Base-by-base conservation (phyloP, 37 sponge, comb jelly and placozoan genomes). In the Chondrilla cf. caribensis region DNA sequence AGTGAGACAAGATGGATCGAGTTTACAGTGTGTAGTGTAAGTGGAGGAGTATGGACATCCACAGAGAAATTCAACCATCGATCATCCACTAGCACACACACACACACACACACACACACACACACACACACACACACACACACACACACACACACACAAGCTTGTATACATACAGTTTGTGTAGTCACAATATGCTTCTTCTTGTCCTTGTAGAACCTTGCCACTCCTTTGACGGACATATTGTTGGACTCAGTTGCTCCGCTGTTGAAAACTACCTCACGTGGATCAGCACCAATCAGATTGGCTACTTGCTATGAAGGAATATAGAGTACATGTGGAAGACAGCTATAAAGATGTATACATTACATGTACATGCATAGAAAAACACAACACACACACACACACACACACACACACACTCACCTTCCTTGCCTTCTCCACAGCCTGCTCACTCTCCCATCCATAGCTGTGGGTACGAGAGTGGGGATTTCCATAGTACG, bases 161-260 rank as follows among this genome's bases (percentile, higher is more conserved):
- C 51, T 14, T 11, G 11, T 47, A 11, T 11, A 47, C 51, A 47
- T 11, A 47, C 51, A 21, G 95, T 99, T 47, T 96, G 97, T 25
- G 93, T 89, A 2, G 99, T 99, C 57, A 99, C 89, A 58, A 99
- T 86, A 81, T 99, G 99, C 28, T 84, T 88, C 93, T 96, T 99
- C 85, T 88, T 94, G n/a, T 81, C 71, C 58, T 83, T 66, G 89
- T 99, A 99, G 86, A 99, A 99, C 26, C 85, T 78, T 54, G 84
- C 95, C 3, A 94, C 88, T 21, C 96, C 96, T 84, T 93, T 93
- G 57, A 96, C 88, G 47, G 99, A 94, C 67, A 94, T 86, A 82
- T 98, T 98, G 79, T 98, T 98, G 33, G 97, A 94, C 77, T 98
- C 99, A 0, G 99, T 98, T 11, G 99, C 99, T 70, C 99, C 99